Conservation (phyloP, 1,140 invertebrate species). For the Bombus confusus region DNA sequence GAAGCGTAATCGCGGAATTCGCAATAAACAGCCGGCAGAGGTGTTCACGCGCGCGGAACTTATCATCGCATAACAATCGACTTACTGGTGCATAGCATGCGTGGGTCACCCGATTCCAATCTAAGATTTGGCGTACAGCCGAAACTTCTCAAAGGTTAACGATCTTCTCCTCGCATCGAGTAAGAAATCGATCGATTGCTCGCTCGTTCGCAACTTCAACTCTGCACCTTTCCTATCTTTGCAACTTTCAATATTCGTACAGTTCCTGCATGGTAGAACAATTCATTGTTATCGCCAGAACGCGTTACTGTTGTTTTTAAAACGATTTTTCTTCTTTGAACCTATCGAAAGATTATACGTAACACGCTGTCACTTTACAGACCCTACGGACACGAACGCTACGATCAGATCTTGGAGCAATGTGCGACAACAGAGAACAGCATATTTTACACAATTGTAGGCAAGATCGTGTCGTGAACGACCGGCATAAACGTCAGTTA, state of each 20-base stretch:
- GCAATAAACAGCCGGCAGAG: conserved; percentile 43
- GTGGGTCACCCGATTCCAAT: conserved; percentile 75
- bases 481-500: conserved; percentile 28
- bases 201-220: not conserved
- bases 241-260: not conserved
- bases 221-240: too few relatives aligned
- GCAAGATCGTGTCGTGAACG: too few relatives aligned
- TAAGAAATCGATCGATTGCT: conserved; percentile 55
- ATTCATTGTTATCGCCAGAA: too few relatives aligned
- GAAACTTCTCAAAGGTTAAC: conserved; percentile 75
- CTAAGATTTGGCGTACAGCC: conserved; percentile 74
- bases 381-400: too few relatives aligned
- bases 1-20: conserved; percentile 33
- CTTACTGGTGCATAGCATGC: conserved; percentile 63
- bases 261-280: not conserved
- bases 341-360: not conserved
- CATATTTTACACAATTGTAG: too few relatives aligned
- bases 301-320: not conserved
- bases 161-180: conserved; percentile 63
- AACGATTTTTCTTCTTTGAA: not conserved
- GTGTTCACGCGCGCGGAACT: conserved; percentile 29
- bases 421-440: too few relatives aligned
- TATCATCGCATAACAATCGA: conserved; percentile 66
- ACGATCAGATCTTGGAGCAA: too few relatives aligned
- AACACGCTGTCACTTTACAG: too few relatives aligned